Conservation (phyloP, 64 coral and sea anemone genomes). For the Actinia tenebrosa region DNA sequence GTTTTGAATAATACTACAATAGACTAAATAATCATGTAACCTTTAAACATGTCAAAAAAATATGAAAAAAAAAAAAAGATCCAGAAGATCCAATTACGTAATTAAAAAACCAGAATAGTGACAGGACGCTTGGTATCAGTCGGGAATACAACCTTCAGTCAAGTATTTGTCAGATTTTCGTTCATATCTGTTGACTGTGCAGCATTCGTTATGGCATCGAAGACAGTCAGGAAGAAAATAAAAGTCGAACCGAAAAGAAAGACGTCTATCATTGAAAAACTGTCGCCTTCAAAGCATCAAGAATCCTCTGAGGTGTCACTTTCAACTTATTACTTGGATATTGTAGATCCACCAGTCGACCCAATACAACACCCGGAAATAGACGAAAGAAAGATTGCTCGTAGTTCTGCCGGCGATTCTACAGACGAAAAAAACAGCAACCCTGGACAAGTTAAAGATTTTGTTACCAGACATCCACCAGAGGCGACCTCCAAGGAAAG, state of each 20-base stretch:
- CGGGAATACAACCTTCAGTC: too few relatives aligned
- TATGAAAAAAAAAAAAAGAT: neutral
- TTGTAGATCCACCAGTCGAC: neutral
- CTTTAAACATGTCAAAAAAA: neutral
- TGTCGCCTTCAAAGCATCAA: neutral
- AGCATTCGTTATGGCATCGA: neutral
- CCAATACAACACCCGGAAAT: neutral
- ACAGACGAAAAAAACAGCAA: neutral
- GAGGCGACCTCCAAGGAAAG: neutral
- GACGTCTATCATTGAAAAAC: neutral
- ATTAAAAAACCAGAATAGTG: neutral
- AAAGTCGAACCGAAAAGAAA: slow-evolving; percentile 2
- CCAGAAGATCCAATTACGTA: neutral
- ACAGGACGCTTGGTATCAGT: neutral
- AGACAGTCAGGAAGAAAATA: neutral
- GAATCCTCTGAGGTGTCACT: too few relatives aligned
- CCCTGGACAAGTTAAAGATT: neutral
- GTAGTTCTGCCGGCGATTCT: too few relatives aligned
- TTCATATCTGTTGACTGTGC: too few relatives aligned
- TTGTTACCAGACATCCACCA: neutral
- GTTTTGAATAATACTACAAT: too few relatives aligned
- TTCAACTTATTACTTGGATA: neutral
- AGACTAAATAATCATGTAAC: too few relatives aligned
- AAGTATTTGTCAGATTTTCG: too few relatives aligned
- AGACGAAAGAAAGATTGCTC: neutral